Conservation (phyloP, 2,113 vertebrate species). For the Corythornis vintsioides region DNA sequence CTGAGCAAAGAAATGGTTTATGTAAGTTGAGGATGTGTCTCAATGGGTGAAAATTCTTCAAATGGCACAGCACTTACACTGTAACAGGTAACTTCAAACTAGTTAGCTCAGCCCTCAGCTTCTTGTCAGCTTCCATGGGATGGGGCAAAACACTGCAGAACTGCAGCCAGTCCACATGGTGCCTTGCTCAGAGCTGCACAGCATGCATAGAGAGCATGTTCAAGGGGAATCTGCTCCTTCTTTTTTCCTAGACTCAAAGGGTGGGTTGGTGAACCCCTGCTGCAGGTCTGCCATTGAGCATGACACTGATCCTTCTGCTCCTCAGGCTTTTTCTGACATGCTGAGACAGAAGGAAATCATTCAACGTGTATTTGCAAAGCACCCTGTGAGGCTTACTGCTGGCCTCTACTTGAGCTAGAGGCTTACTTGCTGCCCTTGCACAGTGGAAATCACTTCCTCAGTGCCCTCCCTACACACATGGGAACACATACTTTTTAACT, state of each 20-base stretch:
- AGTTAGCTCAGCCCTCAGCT: not conserved
- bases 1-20: not conserved
- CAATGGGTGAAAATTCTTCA: not conserved
- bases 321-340: not conserved
- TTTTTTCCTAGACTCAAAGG: not conserved
- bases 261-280: not conserved
- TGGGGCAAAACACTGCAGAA: not conserved
- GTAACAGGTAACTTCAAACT: not conserved
- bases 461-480: not conserved
- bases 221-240: not conserved
- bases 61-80: not conserved
- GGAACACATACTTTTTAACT: not conserved
- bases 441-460: not conserved
- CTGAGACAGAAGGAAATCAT: not conserved
- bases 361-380: fast-evolving
- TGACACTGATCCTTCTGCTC: not conserved
- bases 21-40: not conserved
- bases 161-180: fast-evolving
- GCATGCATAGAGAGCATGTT: fast-evolving
- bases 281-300: not conserved
- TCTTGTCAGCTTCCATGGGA: not conserved
- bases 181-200: not conserved
- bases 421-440: not conserved
- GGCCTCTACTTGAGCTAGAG: not conserved
- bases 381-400: not conserved